These are phyloP conservation scores for Metalampra italica DNA, from an alignment of 2,888 invertebrate species.

Conservation along the genomic window DNA sequence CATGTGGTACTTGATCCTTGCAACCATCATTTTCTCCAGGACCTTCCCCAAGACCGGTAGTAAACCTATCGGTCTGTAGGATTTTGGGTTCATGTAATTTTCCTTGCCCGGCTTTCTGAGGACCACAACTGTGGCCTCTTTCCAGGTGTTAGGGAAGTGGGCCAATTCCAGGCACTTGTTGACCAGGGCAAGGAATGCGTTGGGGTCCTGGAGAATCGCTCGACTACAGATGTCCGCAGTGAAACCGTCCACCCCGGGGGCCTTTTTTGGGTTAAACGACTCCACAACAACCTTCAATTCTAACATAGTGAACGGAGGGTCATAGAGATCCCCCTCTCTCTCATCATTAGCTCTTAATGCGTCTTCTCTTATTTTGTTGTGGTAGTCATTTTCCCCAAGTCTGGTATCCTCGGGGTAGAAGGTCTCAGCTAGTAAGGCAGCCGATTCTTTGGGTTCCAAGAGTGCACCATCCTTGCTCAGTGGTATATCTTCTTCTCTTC, in stretches of 20 bases:
- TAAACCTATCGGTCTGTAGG: constrained; percentile 10
- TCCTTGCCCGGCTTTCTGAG: not conserved
- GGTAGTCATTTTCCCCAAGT: too few species aligned
- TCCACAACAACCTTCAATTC: not conserved
- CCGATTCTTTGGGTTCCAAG: constrained; percentile 3
- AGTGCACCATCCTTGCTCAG: not conserved
- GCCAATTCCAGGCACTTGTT: not conserved
- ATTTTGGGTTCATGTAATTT: not conserved
- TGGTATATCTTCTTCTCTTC: not conserved
- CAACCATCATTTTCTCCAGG: constrained; percentile 11
- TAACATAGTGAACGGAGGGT: not conserved
- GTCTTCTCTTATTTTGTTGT: not conserved
- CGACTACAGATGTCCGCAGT: constrained; percentile 9
- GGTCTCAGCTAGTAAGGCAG: not conserved
- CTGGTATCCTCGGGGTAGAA: constrained; percentile 7
- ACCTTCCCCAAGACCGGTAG: constrained; percentile 12
- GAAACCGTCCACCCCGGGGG: constrained; percentile 14
- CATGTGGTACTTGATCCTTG: constrained; percentile 2
- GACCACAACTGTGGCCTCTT: not conserved
- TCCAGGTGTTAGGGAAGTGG: not conserved
- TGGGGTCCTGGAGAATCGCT: not conserved
- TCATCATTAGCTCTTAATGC: not conserved
- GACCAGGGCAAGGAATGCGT: not conserved
- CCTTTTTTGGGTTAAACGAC: constrained; percentile 14
- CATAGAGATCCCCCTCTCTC: too few species aligned